Conservation (phyloP, 2,888 invertebrate genomes). For the Drosophila buzzatii region DNA sequence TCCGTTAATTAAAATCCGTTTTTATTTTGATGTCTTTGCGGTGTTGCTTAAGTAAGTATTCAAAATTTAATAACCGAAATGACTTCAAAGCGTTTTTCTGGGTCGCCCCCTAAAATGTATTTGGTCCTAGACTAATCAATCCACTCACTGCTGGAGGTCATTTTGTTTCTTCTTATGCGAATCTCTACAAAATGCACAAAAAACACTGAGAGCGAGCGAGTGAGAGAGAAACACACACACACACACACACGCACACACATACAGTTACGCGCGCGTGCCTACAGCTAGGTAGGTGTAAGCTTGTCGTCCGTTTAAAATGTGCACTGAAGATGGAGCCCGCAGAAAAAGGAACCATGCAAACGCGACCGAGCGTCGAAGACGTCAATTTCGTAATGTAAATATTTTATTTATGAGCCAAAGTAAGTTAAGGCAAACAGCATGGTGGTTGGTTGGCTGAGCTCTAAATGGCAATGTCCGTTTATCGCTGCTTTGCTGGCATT, state of each 20-base stretch:
- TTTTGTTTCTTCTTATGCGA: constrained; percentile 25
- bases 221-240: not conserved
- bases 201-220: not conserved
- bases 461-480: constrained; percentile 45
- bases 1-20: constrained; percentile 56
- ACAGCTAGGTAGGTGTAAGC: constrained; percentile 32
- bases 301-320: constrained; percentile 50
- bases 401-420: constrained; percentile 82
- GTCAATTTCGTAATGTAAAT: constrained; percentile 84
- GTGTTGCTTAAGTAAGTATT: constrained; percentile 64
- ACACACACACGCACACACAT: constrained; percentile 12
- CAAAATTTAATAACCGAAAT: constrained; percentile 41
- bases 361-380: constrained; percentile 80
- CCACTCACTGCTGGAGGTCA: constrained; percentile 49
- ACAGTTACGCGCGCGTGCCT: constrained; percentile 3
- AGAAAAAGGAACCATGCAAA: constrained; percentile 58
- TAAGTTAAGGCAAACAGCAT: constrained; percentile 75
- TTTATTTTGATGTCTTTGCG: constrained; percentile 64
- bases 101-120: constrained; percentile 13
- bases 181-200: constrained; percentile 18
- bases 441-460: constrained; percentile 17
- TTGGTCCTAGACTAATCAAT: constrained; percentile 51
- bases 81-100: constrained; percentile 63
- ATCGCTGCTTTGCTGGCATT: constrained; percentile 5
- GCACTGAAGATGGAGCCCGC: constrained; percentile 37